Evolutionary conservation across 2,888 invertebrate species (phyloP).

Genomic region (Hirtodrosophila cameraria): DNA sequence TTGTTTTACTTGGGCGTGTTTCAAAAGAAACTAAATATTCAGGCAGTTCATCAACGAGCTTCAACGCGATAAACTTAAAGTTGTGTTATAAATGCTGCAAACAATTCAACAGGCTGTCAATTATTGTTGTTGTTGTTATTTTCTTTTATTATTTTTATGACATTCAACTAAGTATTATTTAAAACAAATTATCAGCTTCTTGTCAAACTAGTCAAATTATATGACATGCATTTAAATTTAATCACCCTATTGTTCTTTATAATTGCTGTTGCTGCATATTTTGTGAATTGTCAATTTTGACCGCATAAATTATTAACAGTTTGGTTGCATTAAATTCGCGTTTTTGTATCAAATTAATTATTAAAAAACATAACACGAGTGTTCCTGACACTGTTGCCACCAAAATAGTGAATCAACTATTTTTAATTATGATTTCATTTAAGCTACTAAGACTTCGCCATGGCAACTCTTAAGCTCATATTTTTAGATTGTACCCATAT

Average conservation of each 20-base stretch:
- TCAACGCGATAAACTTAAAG: background rate
- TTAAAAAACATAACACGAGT: constrained; percentile 31
- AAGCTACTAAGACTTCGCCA: background rate
- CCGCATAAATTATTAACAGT: constrained; percentile 45
- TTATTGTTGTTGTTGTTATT: no score
- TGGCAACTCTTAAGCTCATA: no score
- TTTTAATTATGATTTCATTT: constrained; percentile 17
- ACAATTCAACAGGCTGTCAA: constrained; percentile 1
- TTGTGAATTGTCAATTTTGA: constrained; percentile 13
- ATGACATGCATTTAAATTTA: constrained; percentile 7
- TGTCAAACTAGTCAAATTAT: background rate
- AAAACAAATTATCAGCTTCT: background rate
- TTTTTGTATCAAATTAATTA: constrained; percentile 8
- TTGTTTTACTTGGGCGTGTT: constrained; percentile 13
- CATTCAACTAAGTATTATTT: background rate
- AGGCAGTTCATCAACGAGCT: constrained; percentile 25
- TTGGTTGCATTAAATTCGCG: constrained; percentile 12
- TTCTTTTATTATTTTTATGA: no score
- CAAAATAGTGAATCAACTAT: background rate
- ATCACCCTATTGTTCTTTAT: constrained; percentile 24
- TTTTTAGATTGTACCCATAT: no score
- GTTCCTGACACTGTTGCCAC: constrained; percentile 3
- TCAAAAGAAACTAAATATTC: constrained; percentile 7
- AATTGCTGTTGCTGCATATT: constrained; percentile 24
- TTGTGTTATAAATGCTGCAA: background rate